Conservation (phyloP, 2,888 invertebrate species). For the Orthosia cruda region DNA sequence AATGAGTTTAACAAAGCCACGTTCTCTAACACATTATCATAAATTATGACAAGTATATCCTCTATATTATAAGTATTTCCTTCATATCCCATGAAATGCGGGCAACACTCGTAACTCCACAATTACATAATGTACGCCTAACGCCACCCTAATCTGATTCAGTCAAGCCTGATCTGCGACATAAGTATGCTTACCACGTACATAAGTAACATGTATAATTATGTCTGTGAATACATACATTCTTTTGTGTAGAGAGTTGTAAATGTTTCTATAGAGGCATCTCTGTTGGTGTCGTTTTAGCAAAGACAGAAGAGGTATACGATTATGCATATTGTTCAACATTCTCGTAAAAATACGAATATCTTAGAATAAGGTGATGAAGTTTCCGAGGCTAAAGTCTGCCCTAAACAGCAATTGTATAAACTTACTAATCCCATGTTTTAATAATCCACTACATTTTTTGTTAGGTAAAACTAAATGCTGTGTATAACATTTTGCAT, state of each 20-base stretch:
- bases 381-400: no score
- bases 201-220: background rate
- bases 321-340: no score
- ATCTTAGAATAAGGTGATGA: no score
- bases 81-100: background rate
- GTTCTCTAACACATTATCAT: constrained; percentile 9
- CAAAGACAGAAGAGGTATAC: background rate
- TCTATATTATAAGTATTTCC: background rate
- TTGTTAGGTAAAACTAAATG: no score
- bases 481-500: no score
- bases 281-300: background rate
- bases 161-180: constrained; percentile 9
- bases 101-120: constrained; percentile 21
- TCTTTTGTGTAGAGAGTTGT: background rate
- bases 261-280: no score
- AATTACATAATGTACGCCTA: constrained; percentile 11
- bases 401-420: background rate
- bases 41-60: background rate
- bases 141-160: constrained; percentile 27
- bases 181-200: background rate
- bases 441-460: background rate
- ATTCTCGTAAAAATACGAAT: no score
- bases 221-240: background rate
- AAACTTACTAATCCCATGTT: background rate
- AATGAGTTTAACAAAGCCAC: background rate